phyloP scores from a whole-genome alignment of 2,888 invertebrate species.

The Spodoptera littoralis region DNA sequence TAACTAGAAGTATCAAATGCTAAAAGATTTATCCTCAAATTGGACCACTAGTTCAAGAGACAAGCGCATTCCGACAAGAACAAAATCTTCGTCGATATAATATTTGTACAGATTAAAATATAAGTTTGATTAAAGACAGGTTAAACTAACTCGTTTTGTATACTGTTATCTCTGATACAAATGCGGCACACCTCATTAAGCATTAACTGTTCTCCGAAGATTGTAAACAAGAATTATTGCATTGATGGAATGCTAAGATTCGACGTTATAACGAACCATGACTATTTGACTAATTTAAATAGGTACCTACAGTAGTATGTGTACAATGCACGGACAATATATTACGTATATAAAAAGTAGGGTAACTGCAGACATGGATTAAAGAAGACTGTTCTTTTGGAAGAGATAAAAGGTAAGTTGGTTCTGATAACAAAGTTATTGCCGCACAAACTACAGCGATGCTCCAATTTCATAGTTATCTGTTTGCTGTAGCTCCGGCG shows the following conservation, averaged over 20 bases:
- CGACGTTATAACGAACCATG: slow-evolving; percentile 21
- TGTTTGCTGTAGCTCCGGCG: slow-evolving; percentile 56
- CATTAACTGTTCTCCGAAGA: slow-evolving; percentile 49
- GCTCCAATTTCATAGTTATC: slow-evolving; percentile 74
- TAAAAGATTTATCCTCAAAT: no score
- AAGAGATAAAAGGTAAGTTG: slow-evolving; percentile 50
- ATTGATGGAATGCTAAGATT: slow-evolving; percentile 44
- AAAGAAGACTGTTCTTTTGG: slow-evolving; percentile 30
- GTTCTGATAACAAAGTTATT: slow-evolving; percentile 57
- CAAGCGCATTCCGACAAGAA: no score
- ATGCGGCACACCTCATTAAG: slow-evolving; percentile 49
- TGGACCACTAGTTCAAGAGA: no score
- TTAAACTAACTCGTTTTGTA: slow-evolving; percentile 49
- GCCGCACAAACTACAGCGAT: slow-evolving; percentile 54
- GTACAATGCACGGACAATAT: slow-evolving; percentile 4
- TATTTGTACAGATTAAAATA: slow-evolving; percentile 12
- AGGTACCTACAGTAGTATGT: slow-evolving; percentile 1
- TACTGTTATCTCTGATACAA: slow-evolving; percentile 54
- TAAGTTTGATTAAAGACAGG: slow-evolving; percentile 47
- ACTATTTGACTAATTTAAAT: slow-evolving; percentile 21
- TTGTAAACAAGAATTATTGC: slow-evolving; percentile 51
- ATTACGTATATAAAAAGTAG: slow-evolving; percentile 16
- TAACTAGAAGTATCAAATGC: no score
- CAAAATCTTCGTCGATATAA: neutral
- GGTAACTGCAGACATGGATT: slow-evolving; percentile 38